Percentiles rank a stretch among this genome's conserved stretches.
Conservation (phyloP, 2,888 invertebrate genomes). For the Troglohyphantes excavatus region DNA sequence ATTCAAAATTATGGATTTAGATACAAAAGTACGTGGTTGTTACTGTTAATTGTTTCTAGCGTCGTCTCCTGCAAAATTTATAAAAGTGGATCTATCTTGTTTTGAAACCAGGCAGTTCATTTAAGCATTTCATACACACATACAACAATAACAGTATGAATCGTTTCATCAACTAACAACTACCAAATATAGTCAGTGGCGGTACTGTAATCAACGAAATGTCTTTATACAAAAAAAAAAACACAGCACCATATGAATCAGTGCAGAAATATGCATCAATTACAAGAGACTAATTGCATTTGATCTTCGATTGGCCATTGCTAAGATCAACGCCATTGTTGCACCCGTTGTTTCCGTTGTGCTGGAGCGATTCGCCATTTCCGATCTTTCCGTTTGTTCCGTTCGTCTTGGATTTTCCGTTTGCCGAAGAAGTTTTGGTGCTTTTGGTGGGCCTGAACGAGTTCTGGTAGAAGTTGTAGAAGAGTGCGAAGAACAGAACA, state of each 20-base stretch:
- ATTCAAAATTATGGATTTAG: too few species aligned
- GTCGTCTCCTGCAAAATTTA: too few species aligned
- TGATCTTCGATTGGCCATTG: conserved; percentile 36
- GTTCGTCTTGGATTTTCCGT: neutral
- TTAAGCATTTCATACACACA: too few species aligned
- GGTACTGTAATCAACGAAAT: neutral
- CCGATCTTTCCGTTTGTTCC: neutral
- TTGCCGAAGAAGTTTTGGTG: neutral
- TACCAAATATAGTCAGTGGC: too few species aligned
- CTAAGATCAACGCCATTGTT: neutral
- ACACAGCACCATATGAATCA: neutral
- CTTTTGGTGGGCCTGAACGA: conserved; percentile 52
- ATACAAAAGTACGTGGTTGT: too few species aligned
- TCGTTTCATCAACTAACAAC: too few species aligned
- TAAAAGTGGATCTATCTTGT: too few species aligned
- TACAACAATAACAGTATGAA: too few species aligned
- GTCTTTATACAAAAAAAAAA: neutral
- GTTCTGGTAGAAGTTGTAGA: conserved; percentile 68
- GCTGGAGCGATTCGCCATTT: neutral
- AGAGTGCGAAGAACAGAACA: conserved; percentile 49
- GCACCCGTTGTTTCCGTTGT: neutral
- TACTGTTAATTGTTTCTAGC: too few species aligned
- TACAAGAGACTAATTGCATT: conserved; percentile 27
- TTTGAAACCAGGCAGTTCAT: too few species aligned
- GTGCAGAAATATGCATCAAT: neutral